Conservation (phyloP, 2,888 invertebrate species). For the Gasteruption jaculator region DNA sequence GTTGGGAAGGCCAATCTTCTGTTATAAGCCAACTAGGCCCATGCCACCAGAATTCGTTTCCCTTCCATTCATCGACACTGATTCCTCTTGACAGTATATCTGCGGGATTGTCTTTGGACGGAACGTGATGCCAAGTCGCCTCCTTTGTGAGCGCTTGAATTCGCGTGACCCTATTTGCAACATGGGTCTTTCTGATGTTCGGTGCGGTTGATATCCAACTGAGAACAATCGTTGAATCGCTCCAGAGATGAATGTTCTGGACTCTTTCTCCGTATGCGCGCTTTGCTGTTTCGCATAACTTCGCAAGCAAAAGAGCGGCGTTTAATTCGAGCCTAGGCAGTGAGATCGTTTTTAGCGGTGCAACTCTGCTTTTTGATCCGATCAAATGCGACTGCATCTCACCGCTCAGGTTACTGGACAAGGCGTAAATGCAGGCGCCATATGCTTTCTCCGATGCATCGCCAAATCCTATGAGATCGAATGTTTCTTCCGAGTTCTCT, state of each 20-base stretch:
- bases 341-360: slow-evolving; percentile 17
- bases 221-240: slow-evolving; percentile 20
- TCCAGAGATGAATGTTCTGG: slow-evolving; percentile 12
- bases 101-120: slow-evolving; percentile 22
- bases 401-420: too few species aligned
- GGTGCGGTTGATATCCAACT: slow-evolving; percentile 16
- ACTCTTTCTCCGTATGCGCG: slow-evolving; percentile 10
- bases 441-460: slow-evolving; percentile 26
- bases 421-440: slow-evolving; percentile 25
- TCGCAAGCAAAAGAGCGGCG: slow-evolving; percentile 17
- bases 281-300: slow-evolving; percentile 6
- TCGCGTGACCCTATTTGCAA: slow-evolving; percentile 19
- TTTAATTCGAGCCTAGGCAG: slow-evolving; percentile 21
- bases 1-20: slow-evolving; percentile 2
- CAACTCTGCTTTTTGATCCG: slow-evolving; percentile 21
- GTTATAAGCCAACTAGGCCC: slow-evolving; percentile 19
- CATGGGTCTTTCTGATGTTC: slow-evolving; percentile 16
- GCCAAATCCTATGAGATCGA: slow-evolving; percentile 24
- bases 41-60: slow-evolving; percentile 18
- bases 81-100: slow-evolving; percentile 20
- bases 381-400: slow-evolving; percentile 18
- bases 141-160: slow-evolving; percentile 13
- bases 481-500: neutral
- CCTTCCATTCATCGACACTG: slow-evolving; percentile 1
- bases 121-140: slow-evolving; percentile 18